Conservation (phyloP, 2,113 vertebrate genomes). For the Campylomormyrus numenius region DNA sequence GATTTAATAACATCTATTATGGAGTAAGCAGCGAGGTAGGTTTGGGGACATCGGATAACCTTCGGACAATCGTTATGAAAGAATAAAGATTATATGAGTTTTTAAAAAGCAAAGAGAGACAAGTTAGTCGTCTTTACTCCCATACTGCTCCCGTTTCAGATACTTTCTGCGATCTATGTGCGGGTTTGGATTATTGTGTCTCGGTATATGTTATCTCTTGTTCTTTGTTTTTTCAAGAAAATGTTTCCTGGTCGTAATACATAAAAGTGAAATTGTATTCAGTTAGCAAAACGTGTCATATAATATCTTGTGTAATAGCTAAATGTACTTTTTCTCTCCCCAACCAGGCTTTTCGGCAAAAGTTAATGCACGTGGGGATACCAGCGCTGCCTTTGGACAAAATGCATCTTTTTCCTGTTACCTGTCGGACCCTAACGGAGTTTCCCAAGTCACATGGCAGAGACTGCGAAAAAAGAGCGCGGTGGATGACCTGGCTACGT, state of each 20-base stretch:
- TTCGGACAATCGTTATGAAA: neutral
- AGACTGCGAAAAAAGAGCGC: neutral
- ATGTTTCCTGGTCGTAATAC: neutral
- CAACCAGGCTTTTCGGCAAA: conserved; percentile 10
- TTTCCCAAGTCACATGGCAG: conserved; percentile 55
- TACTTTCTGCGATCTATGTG: neutral
- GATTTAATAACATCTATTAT: neutral
- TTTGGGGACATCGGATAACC: neutral
- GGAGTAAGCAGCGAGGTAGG: neutral
- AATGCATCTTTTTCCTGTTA: conserved; percentile 28
- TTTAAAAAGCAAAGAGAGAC: neutral
- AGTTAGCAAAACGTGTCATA: neutral
- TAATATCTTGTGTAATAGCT: neutral
- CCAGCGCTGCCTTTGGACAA: conserved; percentile 14
- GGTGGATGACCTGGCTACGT: conserved; percentile 42
- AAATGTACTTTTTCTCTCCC: neutral
- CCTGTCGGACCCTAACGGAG: conserved; percentile 29
- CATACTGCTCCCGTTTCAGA: neutral
- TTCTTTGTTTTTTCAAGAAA: neutral
- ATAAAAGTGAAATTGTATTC: neutral
- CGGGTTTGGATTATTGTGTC: neutral
- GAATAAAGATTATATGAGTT: neutral
- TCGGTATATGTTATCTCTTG: neutral
- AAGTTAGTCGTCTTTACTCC: neutral
- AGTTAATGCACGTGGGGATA: neutral